These are phyloP conservation scores for Drosophila leonis DNA, from an alignment of 2,888 invertebrate genomes.

Conservation along the genomic window DNA sequence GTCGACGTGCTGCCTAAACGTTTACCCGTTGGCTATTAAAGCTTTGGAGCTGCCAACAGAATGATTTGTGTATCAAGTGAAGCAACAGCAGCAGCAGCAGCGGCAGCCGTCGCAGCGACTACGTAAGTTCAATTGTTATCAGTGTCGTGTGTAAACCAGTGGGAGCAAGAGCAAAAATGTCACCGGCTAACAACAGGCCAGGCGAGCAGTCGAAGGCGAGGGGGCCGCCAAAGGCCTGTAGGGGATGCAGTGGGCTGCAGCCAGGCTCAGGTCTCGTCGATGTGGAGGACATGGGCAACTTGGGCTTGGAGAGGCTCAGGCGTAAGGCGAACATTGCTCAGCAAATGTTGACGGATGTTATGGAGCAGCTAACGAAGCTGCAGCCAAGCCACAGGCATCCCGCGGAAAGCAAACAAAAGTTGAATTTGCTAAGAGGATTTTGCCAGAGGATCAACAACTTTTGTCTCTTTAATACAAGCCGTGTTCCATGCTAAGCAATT, in stretches of 20 bases:
- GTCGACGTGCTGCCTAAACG: constrained; percentile 27
- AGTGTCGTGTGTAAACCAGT: constrained; percentile 27
- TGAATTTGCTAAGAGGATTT: not conserved
- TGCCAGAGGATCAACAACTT: not conserved
- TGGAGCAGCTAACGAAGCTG: constrained; percentile 43
- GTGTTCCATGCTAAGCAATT: not conserved
- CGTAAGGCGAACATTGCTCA: constrained; percentile 55
- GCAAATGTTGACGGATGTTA: constrained; percentile 55
- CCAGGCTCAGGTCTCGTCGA: constrained; percentile 36
- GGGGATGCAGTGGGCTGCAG: constrained; percentile 53
- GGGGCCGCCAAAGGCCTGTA: constrained; percentile 44
- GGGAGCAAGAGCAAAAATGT: constrained; percentile 55
- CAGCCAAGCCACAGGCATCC: constrained; percentile 12
- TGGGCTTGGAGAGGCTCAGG: constrained; percentile 47
- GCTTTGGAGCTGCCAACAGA: constrained; percentile 47
- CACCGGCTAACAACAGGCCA: constrained; percentile 45
- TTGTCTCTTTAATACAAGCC: not conserved
- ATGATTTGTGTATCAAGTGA: constrained; percentile 45
- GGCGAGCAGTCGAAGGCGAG: constrained; percentile 13
- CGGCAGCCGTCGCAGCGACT: constrained; percentile 9
- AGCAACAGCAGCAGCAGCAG: constrained; percentile 17
- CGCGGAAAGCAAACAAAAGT: not conserved
- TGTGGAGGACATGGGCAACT: constrained; percentile 60
- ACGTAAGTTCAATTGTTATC: constrained; percentile 42
- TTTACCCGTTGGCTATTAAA: constrained; percentile 53